phyloP scores from a whole-genome alignment of 2,888 invertebrate genomes.

The Leucophenga montana region DNA sequence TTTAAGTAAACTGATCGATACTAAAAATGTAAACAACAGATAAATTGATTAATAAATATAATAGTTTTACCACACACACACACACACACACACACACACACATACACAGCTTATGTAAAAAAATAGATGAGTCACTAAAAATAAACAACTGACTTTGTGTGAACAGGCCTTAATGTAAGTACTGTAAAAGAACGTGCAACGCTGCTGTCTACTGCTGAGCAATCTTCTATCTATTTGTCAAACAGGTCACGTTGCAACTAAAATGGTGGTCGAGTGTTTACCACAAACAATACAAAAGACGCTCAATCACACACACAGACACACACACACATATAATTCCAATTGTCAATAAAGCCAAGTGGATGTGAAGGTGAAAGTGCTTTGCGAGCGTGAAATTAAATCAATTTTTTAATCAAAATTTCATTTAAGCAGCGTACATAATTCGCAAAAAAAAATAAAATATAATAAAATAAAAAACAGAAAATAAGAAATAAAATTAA shows the following conservation, averaged over 20 bases:
- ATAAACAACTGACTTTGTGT: no score
- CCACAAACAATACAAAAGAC: not conserved
- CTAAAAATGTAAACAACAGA: no score
- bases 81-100: no score
- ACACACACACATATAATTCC: not conserved
- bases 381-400: not conserved
- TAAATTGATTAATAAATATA: no score
- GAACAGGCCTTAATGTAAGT: no score
- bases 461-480: conserved; percentile 1
- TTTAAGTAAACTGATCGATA: no score
- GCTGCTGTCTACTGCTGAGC: no score
- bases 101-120: no score
- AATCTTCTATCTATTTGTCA: conserved; percentile 5
- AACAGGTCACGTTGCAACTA: conserved; percentile 20
- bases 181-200: no score
- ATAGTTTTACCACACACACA: no score
- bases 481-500: conserved; percentile 1
- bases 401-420: conserved; percentile 20
- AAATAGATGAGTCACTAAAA: no score
- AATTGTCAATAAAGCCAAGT: not conserved
- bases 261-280: conserved; percentile 12
- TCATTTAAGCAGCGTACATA: no score
- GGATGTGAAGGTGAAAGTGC: not conserved
- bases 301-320: conserved; percentile 4
- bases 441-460: not conserved